Conservation (phyloP, 2,797 vertebrate genomes). For the Sciurus vulgaris region DNA sequence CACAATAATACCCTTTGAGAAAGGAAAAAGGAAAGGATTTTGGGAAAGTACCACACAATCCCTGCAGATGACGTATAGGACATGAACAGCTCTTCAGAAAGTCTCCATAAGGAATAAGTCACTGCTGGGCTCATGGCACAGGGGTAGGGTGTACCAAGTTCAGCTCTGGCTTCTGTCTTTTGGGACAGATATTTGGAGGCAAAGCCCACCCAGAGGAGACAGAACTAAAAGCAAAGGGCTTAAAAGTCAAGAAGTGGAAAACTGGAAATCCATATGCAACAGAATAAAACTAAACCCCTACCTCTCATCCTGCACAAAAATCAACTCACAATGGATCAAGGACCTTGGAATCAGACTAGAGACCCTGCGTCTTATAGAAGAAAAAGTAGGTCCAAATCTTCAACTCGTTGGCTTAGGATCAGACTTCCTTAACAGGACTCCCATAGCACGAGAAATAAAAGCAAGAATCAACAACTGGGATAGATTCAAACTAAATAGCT, state of each 20-base stretch:
- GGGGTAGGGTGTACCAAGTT: neutral
- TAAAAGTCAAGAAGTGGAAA: neutral
- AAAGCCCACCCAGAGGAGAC: neutral
- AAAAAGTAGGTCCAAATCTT: too few species aligned
- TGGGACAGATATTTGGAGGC: neutral
- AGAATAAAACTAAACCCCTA: too few species aligned
- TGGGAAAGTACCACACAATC: neutral
- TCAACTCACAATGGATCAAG: too few species aligned
- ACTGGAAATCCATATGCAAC: too few species aligned
- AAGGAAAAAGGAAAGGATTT: neutral
- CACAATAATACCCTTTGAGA: neutral
- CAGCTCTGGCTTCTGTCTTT: neutral
- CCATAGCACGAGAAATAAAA: too few species aligned
- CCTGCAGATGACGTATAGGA: neutral
- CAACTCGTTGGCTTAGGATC: too few species aligned
- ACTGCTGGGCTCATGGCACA: neutral
- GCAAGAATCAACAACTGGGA: too few species aligned
- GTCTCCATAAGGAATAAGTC: neutral
- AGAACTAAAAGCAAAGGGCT: neutral
- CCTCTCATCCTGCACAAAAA: too few species aligned
- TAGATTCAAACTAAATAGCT: too few species aligned
- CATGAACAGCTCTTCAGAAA: neutral
- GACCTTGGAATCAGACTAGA: too few species aligned
- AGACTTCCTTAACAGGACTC: too few species aligned
- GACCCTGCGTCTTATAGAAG: too few species aligned